Base-by-base conservation (phyloP, 1,140 invertebrate species). In the Leguminivora glycinivorella region DNA sequence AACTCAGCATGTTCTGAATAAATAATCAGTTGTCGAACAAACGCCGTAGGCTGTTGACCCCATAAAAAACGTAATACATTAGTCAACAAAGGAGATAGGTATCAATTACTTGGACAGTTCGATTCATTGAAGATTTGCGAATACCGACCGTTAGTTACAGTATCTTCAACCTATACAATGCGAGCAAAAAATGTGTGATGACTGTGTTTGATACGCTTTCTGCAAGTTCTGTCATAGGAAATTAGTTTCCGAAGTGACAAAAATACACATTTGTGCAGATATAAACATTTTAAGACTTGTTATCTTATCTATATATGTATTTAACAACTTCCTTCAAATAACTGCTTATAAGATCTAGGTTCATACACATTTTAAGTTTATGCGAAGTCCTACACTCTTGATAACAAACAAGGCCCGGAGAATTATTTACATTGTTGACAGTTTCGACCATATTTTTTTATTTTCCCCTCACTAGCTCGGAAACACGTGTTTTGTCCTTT, bases 1-100 rank as follows among this genome's bases (percentile, higher is more conserved):
- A 63, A 75, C 24, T 67, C 66, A 79, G 79, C 78, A 72, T 75
- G 77, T 78, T 83, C 82, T 72, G 75, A 70, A 83, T 79, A 81
- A 81, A 84, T 68, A 52, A 68, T 52, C 43, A 52, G 75, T 83
- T 77, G 67, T 77, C 77, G 77, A 83, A 87, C 83, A 87, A 85
- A 87, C 76, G 75, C 67, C 70, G 56, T 72, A 81, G 88, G 83
- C 72, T 83, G 75, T 79, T 82, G 87, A 88, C 82, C 87, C 74
- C 70, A 58, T 70, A 78, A 75, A 87, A 87, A 79, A 81, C 69
- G 73, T 72, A 75, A 79, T 74, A 72, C 60, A 72, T 82, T 79
- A 78, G 75, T 75, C 76, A 78, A 84, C 82, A 88, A 83, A 82
- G 75, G 70, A 72, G 80, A 72, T 82, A 79, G 76, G 75, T 80